Percentiles rank a stretch among this genome's conserved stretches.
Evolutionary conservation across 2,113 vertebrate genomes (phyloP).

Genomic region (Cryptoleucopteryx plumbea): DNA sequence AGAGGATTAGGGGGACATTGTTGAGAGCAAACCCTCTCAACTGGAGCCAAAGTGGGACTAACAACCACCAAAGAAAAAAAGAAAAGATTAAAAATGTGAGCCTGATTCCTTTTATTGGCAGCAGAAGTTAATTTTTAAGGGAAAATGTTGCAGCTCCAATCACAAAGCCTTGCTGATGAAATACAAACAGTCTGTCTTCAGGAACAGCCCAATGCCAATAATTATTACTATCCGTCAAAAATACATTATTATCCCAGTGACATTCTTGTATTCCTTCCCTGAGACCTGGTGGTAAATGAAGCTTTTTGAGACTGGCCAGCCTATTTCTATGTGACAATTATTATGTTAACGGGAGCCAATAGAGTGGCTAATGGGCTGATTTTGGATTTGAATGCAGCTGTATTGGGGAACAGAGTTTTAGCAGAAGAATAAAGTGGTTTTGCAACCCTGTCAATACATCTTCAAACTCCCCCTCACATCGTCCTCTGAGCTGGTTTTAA

Average conservation of each 20-base stretch:
- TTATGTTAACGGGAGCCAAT: fast-evolving
- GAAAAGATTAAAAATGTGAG: not conserved
- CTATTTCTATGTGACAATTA: not conserved
- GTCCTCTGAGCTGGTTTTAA: not conserved
- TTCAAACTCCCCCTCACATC: not conserved
- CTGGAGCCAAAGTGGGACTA: not conserved
- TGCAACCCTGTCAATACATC: not conserved
- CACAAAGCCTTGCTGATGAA: not conserved
- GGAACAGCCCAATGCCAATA: not conserved
- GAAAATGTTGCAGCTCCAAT: not conserved
- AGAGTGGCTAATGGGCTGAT: not conserved
- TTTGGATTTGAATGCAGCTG: not conserved
- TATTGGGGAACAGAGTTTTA: not conserved
- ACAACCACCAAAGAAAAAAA: too few species aligned
- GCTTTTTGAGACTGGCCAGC: not conserved
- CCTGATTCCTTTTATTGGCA: not conserved
- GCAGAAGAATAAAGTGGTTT: not conserved
- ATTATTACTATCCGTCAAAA: not conserved
- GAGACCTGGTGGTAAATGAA: not conserved
- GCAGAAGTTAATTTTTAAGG: not conserved
- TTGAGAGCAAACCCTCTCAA: not conserved
- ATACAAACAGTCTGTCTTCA: not conserved
- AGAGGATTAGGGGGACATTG: not conserved
- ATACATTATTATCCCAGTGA: not conserved
- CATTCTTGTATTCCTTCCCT: not conserved